Base-by-base conservation (phyloP, 2,888 invertebrate genomes). In the Tipula lateralis region DNA sequence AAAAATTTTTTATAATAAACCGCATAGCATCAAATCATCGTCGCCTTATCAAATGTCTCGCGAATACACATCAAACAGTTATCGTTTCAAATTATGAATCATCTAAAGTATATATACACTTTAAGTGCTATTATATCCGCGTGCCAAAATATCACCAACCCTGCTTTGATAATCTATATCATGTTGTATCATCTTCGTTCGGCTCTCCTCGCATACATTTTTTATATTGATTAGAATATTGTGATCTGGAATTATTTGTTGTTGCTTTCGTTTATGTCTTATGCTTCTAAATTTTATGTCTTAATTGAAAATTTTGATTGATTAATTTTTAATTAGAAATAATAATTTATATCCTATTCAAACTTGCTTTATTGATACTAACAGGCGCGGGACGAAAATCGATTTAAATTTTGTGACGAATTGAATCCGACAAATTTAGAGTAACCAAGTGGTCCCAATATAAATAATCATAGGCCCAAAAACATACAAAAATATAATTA, bases 321-420 rank as follows among this genome's bases (percentile, higher is more conserved):
- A 66, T 66, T 66, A 66, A 66, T 66, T 66, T 66, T 66, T 66
- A 66, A 66, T 66, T 66, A 66, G 24, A 66, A 66, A 50, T 50
- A 19, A 50, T 50, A 50, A 50, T 50, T 16, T 1, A 50, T 50
- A 50, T n/a, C 4, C n/a, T 44, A 5, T 2, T 13, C 44, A 5
- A 50, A n/a, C n/a, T 66, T 24, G 1, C 7, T 66, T 24, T 66
- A 66, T 0, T 66, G 44, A n/a, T 44, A 5, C 16, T 44, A n/a
- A 2, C 2, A 44, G 16, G 16, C 16, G 13, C 16, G 13, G 0
- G 44, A 44, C n/a, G n/a, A 44, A 44, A 44, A 44, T 44, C 44
- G 16, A 44, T 44, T 39, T 39, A n/a, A 39, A 39, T 39, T n/a
- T 44, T 16, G 44, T n/a, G 66, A 24, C 66, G 9, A 24, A 66